Evolutionary conservation across 1,140 invertebrate species (phyloP).

Genomic region (Ruditapes philippinarum): DNA sequence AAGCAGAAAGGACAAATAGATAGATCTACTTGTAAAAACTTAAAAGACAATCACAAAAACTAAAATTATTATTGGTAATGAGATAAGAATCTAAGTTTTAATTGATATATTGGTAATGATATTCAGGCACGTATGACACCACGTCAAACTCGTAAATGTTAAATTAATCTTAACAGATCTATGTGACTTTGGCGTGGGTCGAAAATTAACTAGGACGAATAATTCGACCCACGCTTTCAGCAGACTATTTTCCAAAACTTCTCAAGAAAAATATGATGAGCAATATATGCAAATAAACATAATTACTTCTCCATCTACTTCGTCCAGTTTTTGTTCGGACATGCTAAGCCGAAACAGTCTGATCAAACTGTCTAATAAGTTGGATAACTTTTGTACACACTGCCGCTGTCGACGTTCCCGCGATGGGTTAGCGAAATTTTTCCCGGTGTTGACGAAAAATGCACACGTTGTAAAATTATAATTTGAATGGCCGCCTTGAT

Average conservation of each 20-base stretch:
- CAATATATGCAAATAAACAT: neutral
- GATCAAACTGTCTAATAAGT: neutral
- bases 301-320: conserved; percentile 58
- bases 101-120: too few species aligned
- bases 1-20: too few species aligned
- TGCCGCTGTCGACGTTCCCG: conserved; percentile 52
- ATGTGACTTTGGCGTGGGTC: neutral
- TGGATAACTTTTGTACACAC: conserved; percentile 28
- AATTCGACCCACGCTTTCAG: conserved; percentile 6
- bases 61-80: too few species aligned
- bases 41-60: too few species aligned
- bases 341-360: neutral
- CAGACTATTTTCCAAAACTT: too few species aligned
- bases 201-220: neutral
- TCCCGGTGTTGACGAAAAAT: neutral
- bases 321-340: conserved; percentile 35
- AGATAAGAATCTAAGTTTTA: too few species aligned
- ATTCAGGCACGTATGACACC: too few species aligned
- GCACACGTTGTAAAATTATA: neutral
- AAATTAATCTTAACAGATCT: too few species aligned
- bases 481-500: too few species aligned
- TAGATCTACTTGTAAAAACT: too few species aligned
- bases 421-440: conserved; percentile 40
- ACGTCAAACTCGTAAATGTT: too few species aligned
- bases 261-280: too few species aligned